phyloP scores from a whole-genome alignment of 2,797 vertebrate genomes.

The Phoebastria nigripes region DNA sequence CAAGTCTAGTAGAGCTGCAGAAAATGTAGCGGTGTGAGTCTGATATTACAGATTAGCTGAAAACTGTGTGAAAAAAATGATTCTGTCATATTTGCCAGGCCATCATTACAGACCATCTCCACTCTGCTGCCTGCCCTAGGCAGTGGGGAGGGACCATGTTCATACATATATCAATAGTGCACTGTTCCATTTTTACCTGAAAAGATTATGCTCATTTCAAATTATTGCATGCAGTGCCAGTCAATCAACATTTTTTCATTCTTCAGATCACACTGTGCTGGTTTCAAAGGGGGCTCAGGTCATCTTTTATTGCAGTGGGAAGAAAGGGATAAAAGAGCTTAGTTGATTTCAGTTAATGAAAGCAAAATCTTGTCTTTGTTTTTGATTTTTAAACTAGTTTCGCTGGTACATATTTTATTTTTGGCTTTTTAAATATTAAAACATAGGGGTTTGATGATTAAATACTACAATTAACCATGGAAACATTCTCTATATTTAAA shows the following conservation, averaged over 20 bases:
- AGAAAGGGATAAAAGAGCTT: conserved; percentile 10
- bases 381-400: neutral
- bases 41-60: neutral
- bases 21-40: neutral
- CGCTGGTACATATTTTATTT: neutral
- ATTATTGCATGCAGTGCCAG: conserved; percentile 40
- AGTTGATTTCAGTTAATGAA: conserved; percentile 21
- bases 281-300: conserved; percentile 6
- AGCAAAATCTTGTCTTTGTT: neutral
- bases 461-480: neutral
- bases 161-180: neutral
- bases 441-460: neutral
- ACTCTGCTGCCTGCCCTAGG: neutral
- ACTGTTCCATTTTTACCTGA: neutral
- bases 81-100: neutral
- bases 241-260: conserved; percentile 45
- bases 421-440: neutral
- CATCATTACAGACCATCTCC: neutral
- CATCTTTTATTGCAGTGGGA: neutral
- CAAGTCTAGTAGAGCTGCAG: neutral
- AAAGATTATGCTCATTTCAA: conserved; percentile 29
- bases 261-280: conserved; percentile 21
- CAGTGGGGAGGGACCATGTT: neutral
- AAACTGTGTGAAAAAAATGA: neutral
- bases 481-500: neutral